Evolutionary conservation across 2,113 vertebrate genomes (phyloP).

Genomic region (Gadus chalcogrammus): DNA sequence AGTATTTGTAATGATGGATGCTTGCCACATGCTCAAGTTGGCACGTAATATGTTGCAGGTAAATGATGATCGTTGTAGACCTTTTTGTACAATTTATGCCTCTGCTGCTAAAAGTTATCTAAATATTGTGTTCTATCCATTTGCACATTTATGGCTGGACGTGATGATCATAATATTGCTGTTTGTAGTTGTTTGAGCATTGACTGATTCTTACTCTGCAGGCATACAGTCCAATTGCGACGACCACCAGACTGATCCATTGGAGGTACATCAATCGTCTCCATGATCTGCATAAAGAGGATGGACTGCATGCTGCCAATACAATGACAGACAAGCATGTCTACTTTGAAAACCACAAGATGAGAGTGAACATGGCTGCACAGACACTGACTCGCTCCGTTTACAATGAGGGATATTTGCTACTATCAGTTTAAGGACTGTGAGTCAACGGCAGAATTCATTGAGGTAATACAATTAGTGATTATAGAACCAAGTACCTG

Average conservation of each 20-base stretch:
- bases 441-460: constrained; percentile 26
- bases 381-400: constrained; percentile 10
- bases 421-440: constrained; percentile 3
- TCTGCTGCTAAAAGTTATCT: no score
- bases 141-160: background rate
- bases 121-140: background rate
- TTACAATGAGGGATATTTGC: no score
- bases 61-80: constrained; percentile 2
- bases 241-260: constrained; percentile 27
- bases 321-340: constrained; percentile 16
- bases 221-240: constrained; percentile 34
- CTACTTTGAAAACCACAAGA: constrained; percentile 22
- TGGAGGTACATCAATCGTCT: constrained; percentile 34
- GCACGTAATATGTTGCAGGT: constrained; percentile 32
- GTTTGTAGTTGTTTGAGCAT: background rate
- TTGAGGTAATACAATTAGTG: constrained; percentile 29
- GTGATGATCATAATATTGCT: no score
- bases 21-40: constrained; percentile 26
- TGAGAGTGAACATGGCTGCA: constrained; percentile 29
- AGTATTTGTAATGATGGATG: constrained; percentile 42
- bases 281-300: constrained; percentile 25
- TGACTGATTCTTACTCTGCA: constrained; percentile 20
- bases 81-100: background rate
- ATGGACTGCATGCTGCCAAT: constrained; percentile 25
- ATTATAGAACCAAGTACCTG: background rate